A percentile compares a stretch with the other conserved stretches of the same genome.
phyloP scores from a whole-genome alignment of 2,113 vertebrate species.

The Cyphomyrus plagiostoma region DNA sequence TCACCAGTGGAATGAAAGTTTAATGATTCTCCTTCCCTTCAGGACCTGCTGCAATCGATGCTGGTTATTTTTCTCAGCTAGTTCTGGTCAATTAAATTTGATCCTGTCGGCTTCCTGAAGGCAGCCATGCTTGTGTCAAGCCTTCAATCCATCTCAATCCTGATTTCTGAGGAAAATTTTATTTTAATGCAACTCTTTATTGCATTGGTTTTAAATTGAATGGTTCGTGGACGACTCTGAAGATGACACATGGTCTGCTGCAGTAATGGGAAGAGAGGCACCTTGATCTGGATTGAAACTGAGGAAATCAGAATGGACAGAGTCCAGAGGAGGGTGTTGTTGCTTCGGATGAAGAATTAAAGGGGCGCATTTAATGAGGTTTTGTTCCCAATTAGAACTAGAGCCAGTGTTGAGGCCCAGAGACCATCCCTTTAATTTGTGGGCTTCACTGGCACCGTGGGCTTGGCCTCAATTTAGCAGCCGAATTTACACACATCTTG shows the following conservation, averaged over 20 bases:
- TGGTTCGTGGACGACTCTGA: not conserved
- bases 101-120: constrained; percentile 1
- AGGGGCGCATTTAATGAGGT: not conserved
- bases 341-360: not conserved
- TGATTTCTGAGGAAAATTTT: not conserved
- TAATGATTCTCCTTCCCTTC: constrained; percentile 8
- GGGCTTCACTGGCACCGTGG: not conserved
- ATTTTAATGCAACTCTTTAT: not conserved
- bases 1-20: constrained; percentile 15
- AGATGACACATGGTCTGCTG: not conserved
- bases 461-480: not conserved
- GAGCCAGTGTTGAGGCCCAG: too few relatives aligned
- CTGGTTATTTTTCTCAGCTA: constrained; percentile 8
- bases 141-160: not conserved
- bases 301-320: not conserved
- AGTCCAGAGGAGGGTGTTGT: not conserved
- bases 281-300: not conserved
- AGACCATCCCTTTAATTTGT: not conserved
- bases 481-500: not conserved
- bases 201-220: not conserved
- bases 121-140: not conserved
- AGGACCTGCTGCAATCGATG: constrained; percentile 5
- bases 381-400: not conserved
- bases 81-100: constrained; percentile 22
- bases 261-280: not conserved